Evolutionary conservation across 1,140 invertebrate species (phyloP), one percentile per base, ranked within the genome.

Genomic region (Centruroides vittatus): DNA sequence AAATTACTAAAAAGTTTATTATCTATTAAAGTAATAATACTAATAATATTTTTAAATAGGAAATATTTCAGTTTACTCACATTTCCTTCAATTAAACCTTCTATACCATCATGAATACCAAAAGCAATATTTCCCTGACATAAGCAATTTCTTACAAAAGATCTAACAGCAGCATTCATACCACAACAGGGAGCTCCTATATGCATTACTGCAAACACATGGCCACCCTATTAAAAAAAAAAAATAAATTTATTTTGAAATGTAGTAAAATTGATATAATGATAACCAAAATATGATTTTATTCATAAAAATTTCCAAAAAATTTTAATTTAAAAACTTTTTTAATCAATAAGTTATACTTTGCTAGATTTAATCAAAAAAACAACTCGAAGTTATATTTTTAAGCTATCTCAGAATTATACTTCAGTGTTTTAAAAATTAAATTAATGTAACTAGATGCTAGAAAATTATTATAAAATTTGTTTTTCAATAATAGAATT

Each of bases 141-240:
- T 70, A 98, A 88, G 68, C 86, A 87, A 73, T 96, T 91, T 35
- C 94, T 79, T 0, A 98, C 94, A 75, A 98, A 98, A 5, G 94
- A 93, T 64, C 94, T 83, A 6, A 98, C 91, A 0, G 93, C 92
- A 46, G 95, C 92, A 78, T 99, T 99, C 88, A 96, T 94, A 64
- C 95, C 96, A 76, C 96, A 98, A 55, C 93, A 91, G 0, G 96
- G 96, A 12, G 95, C 94, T 67, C 96, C 96, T 68, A 98, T 86
- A 74, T 96, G 93, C 84, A 98, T 91, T 34, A 99, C 87, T n/a
- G 83, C 95, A 60, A 98, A 74, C n/a, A 12, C 57, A 41, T 52
- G 58, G 47, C 50, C 54, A n/a, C 55, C 55, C 57, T 63, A 59
- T 6, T 5, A 49, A 62, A 34, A 58, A 36, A 41, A n/a, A 3